A percentile compares a stretch with the other conserved stretches of the same genome.
These are phyloP conservation scores for Pseudococcus longispinus DNA, from an alignment of 2,888 invertebrate species.

Conservation along the genomic window DNA sequence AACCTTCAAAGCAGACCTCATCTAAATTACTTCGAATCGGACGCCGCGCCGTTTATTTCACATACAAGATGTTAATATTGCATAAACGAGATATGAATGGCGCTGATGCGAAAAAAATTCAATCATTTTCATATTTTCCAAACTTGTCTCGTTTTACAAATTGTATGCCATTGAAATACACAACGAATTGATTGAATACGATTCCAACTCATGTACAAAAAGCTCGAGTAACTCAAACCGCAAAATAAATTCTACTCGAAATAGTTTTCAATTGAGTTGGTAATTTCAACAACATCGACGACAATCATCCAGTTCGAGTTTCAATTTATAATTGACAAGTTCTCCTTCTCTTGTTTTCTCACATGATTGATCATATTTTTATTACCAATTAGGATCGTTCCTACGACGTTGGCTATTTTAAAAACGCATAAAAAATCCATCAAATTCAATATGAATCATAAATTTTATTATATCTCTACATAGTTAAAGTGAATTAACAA, in stretches of 20 bases:
- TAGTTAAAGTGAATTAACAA: slow-evolving; percentile 41
- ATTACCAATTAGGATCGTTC: background rate
- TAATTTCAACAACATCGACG: background rate
- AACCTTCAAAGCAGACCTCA: background rate
- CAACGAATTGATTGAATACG: background rate
- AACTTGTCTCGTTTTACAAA: background rate
- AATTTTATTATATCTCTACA: slow-evolving; percentile 29
- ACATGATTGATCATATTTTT: background rate
- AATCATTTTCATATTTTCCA: background rate
- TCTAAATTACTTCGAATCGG: background rate
- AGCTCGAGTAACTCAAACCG: background rate
- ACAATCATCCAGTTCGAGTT: background rate
- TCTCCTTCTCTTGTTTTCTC: background rate
- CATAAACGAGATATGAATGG: background rate
- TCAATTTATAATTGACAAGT: slow-evolving; percentile 9
- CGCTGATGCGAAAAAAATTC: background rate
- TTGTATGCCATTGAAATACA: background rate
- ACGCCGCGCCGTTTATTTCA: background rate
- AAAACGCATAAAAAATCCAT: background rate
- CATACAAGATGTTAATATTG: background rate
- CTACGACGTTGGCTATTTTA: background rate
- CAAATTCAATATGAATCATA: slow-evolving; percentile 15
- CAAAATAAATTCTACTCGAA: background rate
- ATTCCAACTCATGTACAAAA: background rate
- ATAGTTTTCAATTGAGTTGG: background rate